Base-by-base conservation (phyloP, 1,140 invertebrate genomes). In the Oncopodura yosiiana region DNA sequence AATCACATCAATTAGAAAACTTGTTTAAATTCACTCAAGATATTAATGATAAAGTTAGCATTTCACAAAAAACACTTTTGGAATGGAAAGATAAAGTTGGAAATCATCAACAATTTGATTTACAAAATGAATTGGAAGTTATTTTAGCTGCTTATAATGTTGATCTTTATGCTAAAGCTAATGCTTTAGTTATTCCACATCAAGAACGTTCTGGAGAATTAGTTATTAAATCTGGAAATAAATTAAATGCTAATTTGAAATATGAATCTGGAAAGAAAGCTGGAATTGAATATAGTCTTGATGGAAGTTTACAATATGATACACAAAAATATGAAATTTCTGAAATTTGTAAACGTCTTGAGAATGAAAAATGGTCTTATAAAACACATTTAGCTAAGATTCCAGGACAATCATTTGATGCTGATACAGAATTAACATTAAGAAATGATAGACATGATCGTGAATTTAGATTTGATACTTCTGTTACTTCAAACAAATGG, bases 271-370 rank as follows among this genome's bases (percentile, higher is more conserved):
- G 19, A 19, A 46, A 43, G 3, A 16, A 34, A 4, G 45, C 29
- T 18, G 24, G 42, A 3, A 21, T n/a, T 2, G 46, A 57, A 27
- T 61, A 57, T 29, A 32, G 36, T 16, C 16, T 53, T 5, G 42
- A 37, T 8, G 54, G 46, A 16, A 14, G 32, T 27, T 56, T 59
- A 57, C 37, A 49, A 39, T 24, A 44, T 29, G 38, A 41, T 3
- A 53, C 49, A 14, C 48, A 49, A 19, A 27, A 26, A 2, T 51
- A 58, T n/a, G 51, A 61, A 58, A 38, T 60, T n/a, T 30, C 34
- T 14, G 62, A 64, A 45, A 36, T 46, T 6, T 45, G 49, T 8
- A 43, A 21, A 2, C 56, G 61, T 27, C 16, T 42, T 3, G 29
- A 27, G 19, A 14, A 30, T 4, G 38, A 56, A 14, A 52, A 45